These are phyloP conservation scores for Xylocampa areola DNA, from an alignment of 2,888 invertebrate species.

Conservation along the genomic window DNA sequence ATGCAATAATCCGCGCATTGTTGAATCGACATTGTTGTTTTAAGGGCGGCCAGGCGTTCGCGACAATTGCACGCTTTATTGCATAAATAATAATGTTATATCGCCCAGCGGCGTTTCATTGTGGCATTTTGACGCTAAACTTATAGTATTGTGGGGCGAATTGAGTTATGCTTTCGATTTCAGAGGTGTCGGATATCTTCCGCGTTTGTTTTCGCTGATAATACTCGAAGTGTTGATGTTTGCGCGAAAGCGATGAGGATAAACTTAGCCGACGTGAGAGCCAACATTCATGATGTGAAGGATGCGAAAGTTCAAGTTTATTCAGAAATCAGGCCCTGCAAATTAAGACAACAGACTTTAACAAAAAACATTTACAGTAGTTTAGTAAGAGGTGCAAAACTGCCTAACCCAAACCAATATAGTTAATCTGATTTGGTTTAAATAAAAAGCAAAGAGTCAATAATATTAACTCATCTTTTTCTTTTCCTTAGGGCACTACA, in stretches of 20 bases:
- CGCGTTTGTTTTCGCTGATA: constrained; percentile 56
- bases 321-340: constrained; percentile 19
- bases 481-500: constrained; percentile 93
- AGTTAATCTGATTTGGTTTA: too few species aligned
- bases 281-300: constrained; percentile 23
- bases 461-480: too few species aligned
- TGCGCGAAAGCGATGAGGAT: constrained; percentile 18
- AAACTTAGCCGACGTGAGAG: constrained; percentile 35
- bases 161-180: constrained; percentile 55
- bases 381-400: too few species aligned
- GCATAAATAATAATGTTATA: constrained; percentile 90
- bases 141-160: constrained; percentile 63
- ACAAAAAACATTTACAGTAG: background rate
- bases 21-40: constrained; percentile 89
- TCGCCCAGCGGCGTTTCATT: constrained; percentile 82
- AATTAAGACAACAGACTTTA: constrained; percentile 11
- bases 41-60: constrained; percentile 86
- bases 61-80: constrained; percentile 89
- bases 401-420: too few species aligned
- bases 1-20: constrained; percentile 90
- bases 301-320: constrained; percentile 31
- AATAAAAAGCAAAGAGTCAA: too few species aligned
- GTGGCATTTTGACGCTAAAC: constrained; percentile 79
- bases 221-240: constrained; percentile 40
- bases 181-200: constrained; percentile 47